Conservation (phyloP, 1,140 invertebrate genomes). For the Monochamus saltuarius region DNA sequence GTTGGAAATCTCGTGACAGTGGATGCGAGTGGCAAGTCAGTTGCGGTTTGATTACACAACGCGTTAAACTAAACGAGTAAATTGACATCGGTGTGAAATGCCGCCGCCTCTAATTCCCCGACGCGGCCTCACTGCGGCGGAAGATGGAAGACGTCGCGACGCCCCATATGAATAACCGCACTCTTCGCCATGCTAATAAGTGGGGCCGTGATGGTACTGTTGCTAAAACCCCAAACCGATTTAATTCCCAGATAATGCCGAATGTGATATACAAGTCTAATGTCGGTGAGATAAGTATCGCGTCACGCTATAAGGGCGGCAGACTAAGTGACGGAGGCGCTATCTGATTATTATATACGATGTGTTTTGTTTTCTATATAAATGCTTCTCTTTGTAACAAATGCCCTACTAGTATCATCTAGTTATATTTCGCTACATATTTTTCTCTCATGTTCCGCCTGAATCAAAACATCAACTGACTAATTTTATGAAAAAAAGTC, state of each 20-base stretch:
- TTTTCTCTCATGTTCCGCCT: too few species aligned
- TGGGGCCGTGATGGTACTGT: constrained; percentile 8
- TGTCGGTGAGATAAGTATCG: constrained; percentile 8
- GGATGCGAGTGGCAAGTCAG: constrained; percentile 2
- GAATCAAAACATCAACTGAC: too few species aligned
- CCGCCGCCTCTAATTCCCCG: constrained; percentile 1
- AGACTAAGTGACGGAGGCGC: too few species aligned
- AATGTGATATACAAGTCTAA: constrained; percentile 18
- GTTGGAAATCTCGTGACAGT: constrained; percentile 12
- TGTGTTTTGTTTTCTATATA: too few species aligned
- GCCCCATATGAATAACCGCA: constrained; percentile 14
- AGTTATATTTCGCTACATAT: too few species aligned
- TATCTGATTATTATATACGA: too few species aligned
- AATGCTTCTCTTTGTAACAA: too few species aligned
- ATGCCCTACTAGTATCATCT: too few species aligned
- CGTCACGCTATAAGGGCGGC: not conserved
- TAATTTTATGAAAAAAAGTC: too few species aligned
- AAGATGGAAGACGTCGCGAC: constrained; percentile 13
- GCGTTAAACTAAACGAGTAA: constrained; percentile 14
- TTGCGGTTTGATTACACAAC: constrained; percentile 17
- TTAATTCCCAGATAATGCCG: constrained; percentile 15
- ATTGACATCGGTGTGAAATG: constrained; percentile 15
- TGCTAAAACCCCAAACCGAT: constrained; percentile 14
- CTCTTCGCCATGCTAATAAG: constrained; percentile 18
- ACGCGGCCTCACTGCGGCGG: constrained; percentile 10